Evolutionary conservation across 2,888 invertebrate genomes (phyloP).

Genomic region (Didymodactylos carnosus): DNA sequence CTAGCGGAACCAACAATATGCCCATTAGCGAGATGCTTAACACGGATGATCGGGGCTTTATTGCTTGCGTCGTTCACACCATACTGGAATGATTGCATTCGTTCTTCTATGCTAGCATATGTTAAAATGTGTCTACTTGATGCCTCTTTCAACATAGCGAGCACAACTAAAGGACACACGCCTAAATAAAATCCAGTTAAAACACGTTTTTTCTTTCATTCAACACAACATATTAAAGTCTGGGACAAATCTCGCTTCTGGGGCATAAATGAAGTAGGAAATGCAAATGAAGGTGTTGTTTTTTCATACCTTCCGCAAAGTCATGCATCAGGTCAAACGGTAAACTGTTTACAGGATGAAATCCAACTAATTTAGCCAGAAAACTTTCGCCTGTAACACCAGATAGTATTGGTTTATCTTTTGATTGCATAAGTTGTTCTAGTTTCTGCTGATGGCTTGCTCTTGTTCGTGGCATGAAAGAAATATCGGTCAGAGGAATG

Average conservation of each 20-base stretch:
- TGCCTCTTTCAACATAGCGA: not conserved
- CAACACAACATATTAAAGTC: too few species aligned
- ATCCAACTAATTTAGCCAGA: not conserved
- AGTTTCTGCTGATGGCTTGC: not conserved
- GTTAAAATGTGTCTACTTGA: not conserved
- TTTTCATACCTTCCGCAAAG: not conserved
- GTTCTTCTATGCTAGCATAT: not conserved
- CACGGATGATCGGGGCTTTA: not conserved
- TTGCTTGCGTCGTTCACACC: not conserved
- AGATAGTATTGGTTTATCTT: not conserved
- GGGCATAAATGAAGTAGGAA: too few species aligned
- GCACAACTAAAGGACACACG: not conserved
- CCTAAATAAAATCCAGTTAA: not conserved
- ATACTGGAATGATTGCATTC: not conserved
- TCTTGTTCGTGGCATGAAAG: not conserved
- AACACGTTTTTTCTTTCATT: too few species aligned
- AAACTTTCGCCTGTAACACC: not conserved
- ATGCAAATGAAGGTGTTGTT: too few species aligned
- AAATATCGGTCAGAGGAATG: not conserved
- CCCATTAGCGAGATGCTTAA: not conserved
- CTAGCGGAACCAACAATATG: not conserved
- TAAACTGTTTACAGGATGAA: not conserved
- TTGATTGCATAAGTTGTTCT: not conserved
- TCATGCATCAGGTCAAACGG: not conserved
- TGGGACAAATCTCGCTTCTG: too few species aligned